Conservation (phyloP, 2,797 vertebrate species). For the Macrochelys suwanniensis region DNA sequence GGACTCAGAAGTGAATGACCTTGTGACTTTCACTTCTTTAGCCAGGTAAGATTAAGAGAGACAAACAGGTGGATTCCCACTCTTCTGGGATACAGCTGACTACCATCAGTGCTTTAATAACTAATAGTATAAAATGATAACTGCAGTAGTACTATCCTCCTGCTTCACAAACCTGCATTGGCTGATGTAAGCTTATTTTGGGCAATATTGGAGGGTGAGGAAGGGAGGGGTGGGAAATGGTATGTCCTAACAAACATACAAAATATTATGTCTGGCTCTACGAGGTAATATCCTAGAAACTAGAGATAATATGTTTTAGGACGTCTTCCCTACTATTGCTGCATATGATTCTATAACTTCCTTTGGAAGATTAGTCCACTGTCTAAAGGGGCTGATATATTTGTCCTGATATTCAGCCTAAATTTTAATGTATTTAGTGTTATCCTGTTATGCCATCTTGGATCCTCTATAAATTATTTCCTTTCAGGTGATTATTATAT, state of each 20-base stretch:
- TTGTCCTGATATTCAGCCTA: not conserved
- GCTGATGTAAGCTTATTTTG: not conserved
- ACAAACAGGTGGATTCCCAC: not conserved
- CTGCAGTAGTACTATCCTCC: not conserved
- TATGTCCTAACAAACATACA: not conserved
- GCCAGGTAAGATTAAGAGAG: rapidly evolving
- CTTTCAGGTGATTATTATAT: conserved; percentile 28
- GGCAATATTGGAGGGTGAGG: rapidly evolving
- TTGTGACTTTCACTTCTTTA: not conserved
- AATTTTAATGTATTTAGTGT: conserved; percentile 12
- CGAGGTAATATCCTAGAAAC: not conserved
- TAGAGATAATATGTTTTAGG: not conserved
- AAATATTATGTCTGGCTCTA: not conserved
- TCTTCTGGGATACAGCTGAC: not conserved
- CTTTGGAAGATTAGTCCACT: not conserved
- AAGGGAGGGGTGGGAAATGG: not conserved
- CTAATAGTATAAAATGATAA: not conserved
- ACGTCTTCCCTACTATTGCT: not conserved
- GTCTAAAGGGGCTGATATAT: not conserved
- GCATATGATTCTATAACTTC: not conserved
- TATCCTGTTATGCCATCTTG: not conserved
- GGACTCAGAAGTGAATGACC: rapidly evolving
- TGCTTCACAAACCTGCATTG: not conserved
- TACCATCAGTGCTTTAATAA: not conserved
- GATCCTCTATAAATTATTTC: not conserved